Evolutionary conservation across 2,113 vertebrate genomes (phyloP).

Genomic region (Hydropotes inermis): DNA sequence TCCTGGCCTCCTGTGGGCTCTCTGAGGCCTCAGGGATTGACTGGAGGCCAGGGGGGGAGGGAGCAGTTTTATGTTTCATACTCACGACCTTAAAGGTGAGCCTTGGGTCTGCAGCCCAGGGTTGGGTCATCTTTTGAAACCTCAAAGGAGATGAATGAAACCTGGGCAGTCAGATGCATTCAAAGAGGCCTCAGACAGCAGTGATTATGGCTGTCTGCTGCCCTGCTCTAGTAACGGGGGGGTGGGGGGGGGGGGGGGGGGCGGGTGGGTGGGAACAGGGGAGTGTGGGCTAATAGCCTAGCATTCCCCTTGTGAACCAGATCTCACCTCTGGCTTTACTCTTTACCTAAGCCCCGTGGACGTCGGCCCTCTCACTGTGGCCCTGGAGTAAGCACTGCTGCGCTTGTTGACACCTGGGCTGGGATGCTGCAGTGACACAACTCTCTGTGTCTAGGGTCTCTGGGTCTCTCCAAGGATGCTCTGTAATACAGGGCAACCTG

Average conservation of each 20-base stretch:
- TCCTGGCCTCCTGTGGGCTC: constrained; percentile 21
- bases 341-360: neutral
- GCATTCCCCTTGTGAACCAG: neutral
- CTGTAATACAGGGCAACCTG: neutral
- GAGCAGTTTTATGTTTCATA: neutral
- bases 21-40: constrained; percentile 58
- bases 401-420: neutral
- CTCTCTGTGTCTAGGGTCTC: neutral
- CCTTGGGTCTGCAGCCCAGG: constrained; percentile 9
- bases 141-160: constrained; percentile 48
- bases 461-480: neutral
- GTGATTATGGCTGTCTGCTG: neutral
- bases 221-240: neutral
- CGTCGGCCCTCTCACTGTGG: neutral
- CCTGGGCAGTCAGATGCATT: neutral
- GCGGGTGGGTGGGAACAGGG: neutral
- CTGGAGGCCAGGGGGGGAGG: neutral
- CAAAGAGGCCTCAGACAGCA: constrained; percentile 2
- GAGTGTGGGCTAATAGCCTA: neutral
- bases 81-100: neutral
- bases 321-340: constrained; percentile 21
- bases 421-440: neutral
- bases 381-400: neutral
- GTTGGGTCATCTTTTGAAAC: constrained; percentile 17
- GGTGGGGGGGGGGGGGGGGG: too few relatives aligned